Conservation (phyloP, 2,797 vertebrate species). For the Mus spretus region DNA sequence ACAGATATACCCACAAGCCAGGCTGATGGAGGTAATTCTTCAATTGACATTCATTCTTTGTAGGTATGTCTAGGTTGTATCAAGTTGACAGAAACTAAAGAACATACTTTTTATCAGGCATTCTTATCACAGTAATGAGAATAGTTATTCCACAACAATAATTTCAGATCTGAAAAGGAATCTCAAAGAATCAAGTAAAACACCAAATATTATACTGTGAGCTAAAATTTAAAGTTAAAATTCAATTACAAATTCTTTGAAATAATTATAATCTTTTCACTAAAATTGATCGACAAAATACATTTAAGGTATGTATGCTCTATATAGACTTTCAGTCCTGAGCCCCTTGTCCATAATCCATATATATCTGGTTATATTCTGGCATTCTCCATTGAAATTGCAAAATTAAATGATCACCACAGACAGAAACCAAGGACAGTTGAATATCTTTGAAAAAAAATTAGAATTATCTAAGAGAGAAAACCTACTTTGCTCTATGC, state of each 20-base stretch:
- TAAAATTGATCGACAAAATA: slow-evolving; percentile 20
- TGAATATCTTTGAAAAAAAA: slow-evolving; percentile 26
- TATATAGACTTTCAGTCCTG: neutral
- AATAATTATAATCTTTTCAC: neutral
- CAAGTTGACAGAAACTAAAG: neutral
- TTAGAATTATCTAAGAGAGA: neutral
- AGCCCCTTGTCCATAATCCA: neutral
- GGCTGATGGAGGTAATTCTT: neutral
- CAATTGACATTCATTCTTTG: neutral
- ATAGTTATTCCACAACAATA: neutral
- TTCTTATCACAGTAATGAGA: neutral
- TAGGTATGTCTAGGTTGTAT: neutral
- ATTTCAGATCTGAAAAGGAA: neutral
- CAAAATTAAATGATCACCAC: neutral
- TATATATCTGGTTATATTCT: neutral
- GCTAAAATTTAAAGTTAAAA: neutral
- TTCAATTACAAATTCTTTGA: neutral
- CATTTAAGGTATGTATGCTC: neutral
- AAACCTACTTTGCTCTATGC: neutral
- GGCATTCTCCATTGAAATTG: neutral
- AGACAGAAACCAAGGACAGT: neutral
- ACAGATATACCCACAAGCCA: neutral
- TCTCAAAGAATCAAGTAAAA: neutral
- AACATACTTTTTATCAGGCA: neutral
- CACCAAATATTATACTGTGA: neutral